These are phyloP conservation scores for Lottia gigantea DNA, from an alignment of 2,888 invertebrate genomes.

Conservation along the genomic window DNA sequence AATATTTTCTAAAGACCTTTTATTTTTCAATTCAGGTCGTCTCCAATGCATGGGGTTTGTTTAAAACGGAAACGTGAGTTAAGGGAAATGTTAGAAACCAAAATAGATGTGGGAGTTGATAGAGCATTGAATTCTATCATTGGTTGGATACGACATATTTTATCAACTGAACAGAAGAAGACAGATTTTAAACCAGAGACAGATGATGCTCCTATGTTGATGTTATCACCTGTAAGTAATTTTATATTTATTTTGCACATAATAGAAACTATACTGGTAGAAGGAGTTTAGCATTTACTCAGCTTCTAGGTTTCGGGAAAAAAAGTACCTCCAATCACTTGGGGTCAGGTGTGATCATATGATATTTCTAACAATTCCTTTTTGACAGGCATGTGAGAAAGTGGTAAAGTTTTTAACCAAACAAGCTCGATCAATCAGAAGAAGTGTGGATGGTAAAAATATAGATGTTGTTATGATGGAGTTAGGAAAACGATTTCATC, in stretches of 20 bases:
- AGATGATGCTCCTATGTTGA: slow-evolving; percentile 57
- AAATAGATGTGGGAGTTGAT: slow-evolving; percentile 79
- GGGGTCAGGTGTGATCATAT: no score
- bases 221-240: slow-evolving; percentile 75
- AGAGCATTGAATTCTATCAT: slow-evolving; percentile 87
- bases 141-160: slow-evolving; percentile 89
- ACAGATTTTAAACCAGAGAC: slow-evolving; percentile 81
- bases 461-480: slow-evolving; percentile 87
- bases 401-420: slow-evolving; percentile 63
- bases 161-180: slow-evolving; percentile 94
- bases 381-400: slow-evolving; percentile 58
- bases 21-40: slow-evolving; percentile 75
- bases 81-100: slow-evolving; percentile 85
- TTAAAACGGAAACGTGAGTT: slow-evolving; percentile 86
- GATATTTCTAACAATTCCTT: no score
- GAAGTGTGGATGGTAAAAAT: slow-evolving; percentile 92
- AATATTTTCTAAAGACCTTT: background rate
- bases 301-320: no score
- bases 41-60: slow-evolving; percentile 89
- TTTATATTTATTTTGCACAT: background rate
- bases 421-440: slow-evolving; percentile 81
- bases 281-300: no score
- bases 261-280: no score
- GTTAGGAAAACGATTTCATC: slow-evolving; percentile 90
- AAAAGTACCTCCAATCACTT: no score